phyloP scores from a whole-genome alignment of 2,888 invertebrate species.

The Sarcophaga variegata region DNA sequence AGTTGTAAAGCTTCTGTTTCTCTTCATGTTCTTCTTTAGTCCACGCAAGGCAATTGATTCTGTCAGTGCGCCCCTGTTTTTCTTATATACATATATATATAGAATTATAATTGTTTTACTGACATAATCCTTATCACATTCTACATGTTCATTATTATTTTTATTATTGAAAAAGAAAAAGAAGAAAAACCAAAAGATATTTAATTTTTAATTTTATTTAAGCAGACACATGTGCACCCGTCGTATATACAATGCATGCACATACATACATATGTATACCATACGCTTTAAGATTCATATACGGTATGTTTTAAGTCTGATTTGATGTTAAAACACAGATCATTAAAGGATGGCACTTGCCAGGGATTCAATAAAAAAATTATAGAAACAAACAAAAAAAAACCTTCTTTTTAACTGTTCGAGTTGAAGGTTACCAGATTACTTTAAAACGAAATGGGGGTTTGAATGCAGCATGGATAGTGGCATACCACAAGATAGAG shows the following conservation, averaged over 20 bases:
- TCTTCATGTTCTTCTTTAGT: not conserved
- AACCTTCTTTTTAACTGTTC: too few relatives aligned
- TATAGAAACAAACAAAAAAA: not conserved
- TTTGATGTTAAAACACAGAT: not conserved
- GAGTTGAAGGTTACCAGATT: slow-evolving; percentile 4
- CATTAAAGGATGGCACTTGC: slow-evolving; percentile 50
- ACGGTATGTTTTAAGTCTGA: not conserved
- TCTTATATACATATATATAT: not conserved
- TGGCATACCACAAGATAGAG: too few relatives aligned
- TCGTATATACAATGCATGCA: too few relatives aligned
- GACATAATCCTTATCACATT: slow-evolving; percentile 47
- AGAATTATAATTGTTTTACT: slow-evolving; percentile 36
- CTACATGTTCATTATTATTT: slow-evolving; percentile 36
- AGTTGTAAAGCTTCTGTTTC: not conserved
- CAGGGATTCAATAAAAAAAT: slow-evolving; percentile 44
- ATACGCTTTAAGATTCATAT: too few relatives aligned
- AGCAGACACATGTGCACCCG: not conserved
- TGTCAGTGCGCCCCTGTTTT: not conserved
- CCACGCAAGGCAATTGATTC: slow-evolving; percentile 9
- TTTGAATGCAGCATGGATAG: too few relatives aligned
- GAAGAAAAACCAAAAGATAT: not conserved
- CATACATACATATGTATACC: too few relatives aligned
- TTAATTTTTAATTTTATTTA: not conserved
- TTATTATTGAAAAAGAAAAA: not conserved
- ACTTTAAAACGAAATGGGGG: too few relatives aligned